A percentile compares a stretch with the other conserved stretches of the same genome.
Evolutionary conservation across 2,113 vertebrate species (phyloP).

Genomic region (Paedocypris sp.): DNA sequence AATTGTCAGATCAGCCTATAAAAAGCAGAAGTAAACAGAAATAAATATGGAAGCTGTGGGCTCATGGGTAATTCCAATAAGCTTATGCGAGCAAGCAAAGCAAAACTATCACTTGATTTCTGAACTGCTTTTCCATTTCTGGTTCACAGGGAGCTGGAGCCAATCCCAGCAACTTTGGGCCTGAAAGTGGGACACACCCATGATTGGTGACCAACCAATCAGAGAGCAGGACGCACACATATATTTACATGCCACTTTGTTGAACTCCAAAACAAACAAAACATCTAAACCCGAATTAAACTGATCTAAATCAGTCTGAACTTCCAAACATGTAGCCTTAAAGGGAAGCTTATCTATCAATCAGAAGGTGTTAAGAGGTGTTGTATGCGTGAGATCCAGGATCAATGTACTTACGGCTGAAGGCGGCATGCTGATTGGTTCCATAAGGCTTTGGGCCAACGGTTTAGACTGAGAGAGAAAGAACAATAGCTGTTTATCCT

Average conservation of each 20-base stretch:
- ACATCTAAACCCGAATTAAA: no score
- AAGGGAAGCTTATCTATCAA: conserved; percentile 4
- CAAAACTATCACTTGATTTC: no score
- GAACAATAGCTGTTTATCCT: conserved; percentile 20
- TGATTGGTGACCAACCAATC: no score
- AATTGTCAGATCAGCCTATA: neutral
- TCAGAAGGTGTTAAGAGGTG: neutral
- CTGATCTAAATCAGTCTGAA: no score
- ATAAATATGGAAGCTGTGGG: neutral
- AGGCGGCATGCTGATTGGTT: conserved; percentile 53
- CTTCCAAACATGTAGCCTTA: neutral
- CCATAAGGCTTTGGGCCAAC: conserved; percentile 63
- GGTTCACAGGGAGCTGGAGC: no score
- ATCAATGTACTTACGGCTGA: conserved; percentile 58
- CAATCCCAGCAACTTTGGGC: no score
- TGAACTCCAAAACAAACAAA: no score
- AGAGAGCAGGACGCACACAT: no score
- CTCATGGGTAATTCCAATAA: neutral
- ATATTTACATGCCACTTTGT: no score
- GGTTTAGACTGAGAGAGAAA: conserved; percentile 54
- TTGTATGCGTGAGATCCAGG: conserved; percentile 14
- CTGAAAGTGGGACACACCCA: no score
- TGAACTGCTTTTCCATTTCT: no score
- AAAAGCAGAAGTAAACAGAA: neutral
- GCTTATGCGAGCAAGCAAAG: neutral